A percentile compares a stretch with the other conserved stretches of the same genome.
These are phyloP conservation scores for Oscheius sp. DNA, from an alignment of 2,888 invertebrate genomes.

Conservation along the genomic window DNA sequence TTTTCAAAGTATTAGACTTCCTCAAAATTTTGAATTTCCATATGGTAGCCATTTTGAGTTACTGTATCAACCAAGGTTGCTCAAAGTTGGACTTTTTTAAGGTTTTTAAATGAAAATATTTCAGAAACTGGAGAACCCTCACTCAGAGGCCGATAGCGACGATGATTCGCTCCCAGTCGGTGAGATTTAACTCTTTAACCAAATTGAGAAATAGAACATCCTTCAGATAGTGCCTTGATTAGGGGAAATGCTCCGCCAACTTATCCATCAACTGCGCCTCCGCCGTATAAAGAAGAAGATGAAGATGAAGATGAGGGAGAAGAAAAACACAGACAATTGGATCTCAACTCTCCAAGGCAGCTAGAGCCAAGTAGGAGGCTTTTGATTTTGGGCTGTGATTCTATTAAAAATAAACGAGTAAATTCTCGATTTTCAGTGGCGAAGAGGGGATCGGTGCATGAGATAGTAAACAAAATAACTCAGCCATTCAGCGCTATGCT, in stretches of 20 bases:
- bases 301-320: not conserved
- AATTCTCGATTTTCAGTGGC: slow-evolving; percentile 38
- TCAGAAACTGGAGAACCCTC: slow-evolving; percentile 47
- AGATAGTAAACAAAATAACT: slow-evolving; percentile 40
- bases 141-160: slow-evolving; percentile 26
- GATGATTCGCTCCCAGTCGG: slow-evolving; percentile 25
- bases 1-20: too few relatives aligned
- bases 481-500: slow-evolving; percentile 41
- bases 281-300: slow-evolving; percentile 11
- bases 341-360: slow-evolving; percentile 1
- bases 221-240: slow-evolving; percentile 3
- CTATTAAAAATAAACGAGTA: too few relatives aligned
- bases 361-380: not conserved
- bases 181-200: slow-evolving; percentile 4
- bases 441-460: slow-evolving; percentile 37
- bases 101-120: slow-evolving; percentile 25
- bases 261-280: slow-evolving; percentile 8
- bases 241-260: slow-evolving; percentile 12
- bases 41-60: too few relatives aligned
- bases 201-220: not conserved
- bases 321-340: not conserved
- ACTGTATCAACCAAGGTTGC: too few relatives aligned
- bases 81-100: too few relatives aligned
- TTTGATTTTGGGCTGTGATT: not conserved
- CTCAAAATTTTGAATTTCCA: too few relatives aligned